Conservation (phyloP, 2,113 vertebrate species). For the Tor tambroides region DNA sequence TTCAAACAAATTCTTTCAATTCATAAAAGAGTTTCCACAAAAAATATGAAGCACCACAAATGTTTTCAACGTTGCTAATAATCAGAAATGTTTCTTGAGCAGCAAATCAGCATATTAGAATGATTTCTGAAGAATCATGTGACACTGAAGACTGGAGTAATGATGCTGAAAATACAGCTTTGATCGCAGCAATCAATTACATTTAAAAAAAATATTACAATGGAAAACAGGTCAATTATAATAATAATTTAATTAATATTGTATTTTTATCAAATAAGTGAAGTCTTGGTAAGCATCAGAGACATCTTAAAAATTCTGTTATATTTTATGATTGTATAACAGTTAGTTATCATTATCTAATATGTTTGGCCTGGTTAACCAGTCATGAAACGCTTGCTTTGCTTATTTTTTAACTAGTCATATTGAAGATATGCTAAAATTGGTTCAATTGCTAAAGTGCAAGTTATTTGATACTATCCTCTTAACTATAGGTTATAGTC, state of each 20-base stretch:
- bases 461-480: not conserved
- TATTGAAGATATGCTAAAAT: not conserved
- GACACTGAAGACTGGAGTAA: not conserved
- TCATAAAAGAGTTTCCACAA: not conserved
- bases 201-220: not conserved
- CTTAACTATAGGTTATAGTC: not conserved
- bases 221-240: not conserved
- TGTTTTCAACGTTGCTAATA: not conserved
- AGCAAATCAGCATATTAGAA: not conserved
- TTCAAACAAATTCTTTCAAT: too few relatives aligned
- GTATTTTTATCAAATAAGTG: not conserved
- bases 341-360: too few relatives aligned
- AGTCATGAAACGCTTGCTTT: not conserved
- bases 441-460: not conserved
- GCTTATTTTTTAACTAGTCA: not conserved
- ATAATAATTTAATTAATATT: not conserved
- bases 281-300: not conserved
- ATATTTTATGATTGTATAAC: too few relatives aligned
- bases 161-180: not conserved
- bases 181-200: not conserved
- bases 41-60: not conserved
- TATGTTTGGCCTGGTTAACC: too few relatives aligned
- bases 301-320: not conserved
- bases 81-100: not conserved
- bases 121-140: not conserved